Conservation (phyloP, 2,888 invertebrate genomes). For the Tetramorium bicarinatum region DNA sequence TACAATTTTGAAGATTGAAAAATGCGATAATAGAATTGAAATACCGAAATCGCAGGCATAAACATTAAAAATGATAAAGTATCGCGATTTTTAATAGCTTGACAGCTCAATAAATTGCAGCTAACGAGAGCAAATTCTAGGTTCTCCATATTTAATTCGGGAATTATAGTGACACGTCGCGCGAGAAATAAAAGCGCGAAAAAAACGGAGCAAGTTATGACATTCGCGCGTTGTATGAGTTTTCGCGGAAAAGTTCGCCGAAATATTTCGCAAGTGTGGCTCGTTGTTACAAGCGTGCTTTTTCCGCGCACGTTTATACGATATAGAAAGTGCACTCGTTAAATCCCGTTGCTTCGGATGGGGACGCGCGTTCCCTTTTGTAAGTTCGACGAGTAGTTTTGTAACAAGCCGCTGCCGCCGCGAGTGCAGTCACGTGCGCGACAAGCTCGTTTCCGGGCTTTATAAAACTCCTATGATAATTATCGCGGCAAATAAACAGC, state of each 20-base stretch:
- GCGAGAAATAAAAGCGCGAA: conserved; percentile 14
- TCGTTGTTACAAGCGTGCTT: conserved; percentile 19
- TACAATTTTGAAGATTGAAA: conserved; percentile 3
- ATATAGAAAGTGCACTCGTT: conserved; percentile 47
- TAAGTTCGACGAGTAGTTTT: conserved; percentile 32
- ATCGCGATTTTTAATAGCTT: conserved; percentile 24
- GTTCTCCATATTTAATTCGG: conserved; percentile 37
- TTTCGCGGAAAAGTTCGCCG: conserved; percentile 23
- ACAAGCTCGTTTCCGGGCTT: conserved; percentile 73
- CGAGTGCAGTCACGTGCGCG: conserved; percentile 56
- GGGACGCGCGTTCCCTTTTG: conserved; percentile 21
- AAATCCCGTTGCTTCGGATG: conserved; percentile 26
- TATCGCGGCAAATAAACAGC: conserved; percentile 68
- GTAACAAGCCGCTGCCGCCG: conserved; percentile 42
- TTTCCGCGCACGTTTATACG: conserved; percentile 33
- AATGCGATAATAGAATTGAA: background rate
- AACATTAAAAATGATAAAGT: conserved; percentile 8
- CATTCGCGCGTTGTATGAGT: background rate
- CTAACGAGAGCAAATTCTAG: conserved; percentile 15
- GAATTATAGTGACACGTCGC: conserved; percentile 27
- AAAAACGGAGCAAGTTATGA: background rate
- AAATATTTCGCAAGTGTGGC: conserved; percentile 30
- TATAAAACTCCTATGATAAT: conserved; percentile 64
- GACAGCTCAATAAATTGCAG: conserved; percentile 19
- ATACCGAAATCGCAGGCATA: background rate